Evolutionary conservation across 2,113 vertebrate genomes (phyloP), one percentile per base, ranked within the genome.

Genomic region (Candoia aspera): DNA sequence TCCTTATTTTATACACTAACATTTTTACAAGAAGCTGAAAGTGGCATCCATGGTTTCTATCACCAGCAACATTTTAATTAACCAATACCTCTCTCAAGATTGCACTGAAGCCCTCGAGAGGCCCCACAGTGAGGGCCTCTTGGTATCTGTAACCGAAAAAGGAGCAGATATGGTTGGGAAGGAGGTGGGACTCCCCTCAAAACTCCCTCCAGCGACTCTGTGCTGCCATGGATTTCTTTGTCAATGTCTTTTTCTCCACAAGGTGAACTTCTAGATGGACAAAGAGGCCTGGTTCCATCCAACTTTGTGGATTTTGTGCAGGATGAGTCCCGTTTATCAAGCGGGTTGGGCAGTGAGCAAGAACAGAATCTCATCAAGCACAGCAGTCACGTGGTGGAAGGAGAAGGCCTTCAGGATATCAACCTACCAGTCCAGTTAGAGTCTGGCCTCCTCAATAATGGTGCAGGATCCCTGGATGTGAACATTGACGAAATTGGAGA

Each of bases 301-400:
- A 99, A 99, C 97, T 99, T 99, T 73, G 99, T 99, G 96, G 99
- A 99, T 93, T 98, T 99, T 94, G 96, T 99, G 54, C 98, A 99
- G 95, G 99, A 99, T 0, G 98, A 98, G 94, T 96, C 93, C 0
- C 97, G 93, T 95, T 87, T 94, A 83, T 97, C 97, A 6, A 97
- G 94, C 94, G 95, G 95, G 6, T 96, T 97, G 97, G 95, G 96
- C 95, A 98, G 97, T 21, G 99, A 99, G 87, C 97, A 98, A 91
- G 98, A 98, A 58, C 98, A 98, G 98, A 98, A 98, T 84, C 62
- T 97, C 26, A 90, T 96, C 94, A 97, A 96, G 92, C 97, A 94
- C 4, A 73, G 95, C 0, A 90, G 96, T 37, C 8, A 96, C 0
- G 0, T 94, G 29, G 37, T 94, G 93, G 96, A 97, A 58, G 97